A percentile compares a stretch with the other conserved stretches of the same genome.
Conservation (phyloP, 2,888 invertebrate genomes). For the Aphodius sticticus region DNA sequence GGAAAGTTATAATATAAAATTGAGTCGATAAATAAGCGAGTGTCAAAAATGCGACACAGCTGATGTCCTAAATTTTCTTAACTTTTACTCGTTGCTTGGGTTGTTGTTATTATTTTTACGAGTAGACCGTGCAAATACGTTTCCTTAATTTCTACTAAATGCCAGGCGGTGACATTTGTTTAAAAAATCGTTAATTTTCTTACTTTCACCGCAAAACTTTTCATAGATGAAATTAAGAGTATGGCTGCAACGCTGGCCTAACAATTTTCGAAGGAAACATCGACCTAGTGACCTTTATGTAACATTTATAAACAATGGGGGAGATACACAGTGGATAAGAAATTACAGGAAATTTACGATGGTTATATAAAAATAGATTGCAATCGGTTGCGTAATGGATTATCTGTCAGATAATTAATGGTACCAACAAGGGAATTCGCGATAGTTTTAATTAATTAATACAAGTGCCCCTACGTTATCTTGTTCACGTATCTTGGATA, state of each 20-base stretch:
- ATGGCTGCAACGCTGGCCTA: background rate
- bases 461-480: background rate
- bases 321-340: background rate
- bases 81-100: background rate
- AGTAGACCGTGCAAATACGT: background rate
- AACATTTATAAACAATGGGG: background rate
- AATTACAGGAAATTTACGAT: background rate
- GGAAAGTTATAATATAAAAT: background rate
- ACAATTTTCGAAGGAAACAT: background rate
- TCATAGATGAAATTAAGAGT: background rate
- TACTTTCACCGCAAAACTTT: background rate
- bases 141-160: background rate
- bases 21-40: background rate
- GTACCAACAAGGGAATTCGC: background rate
- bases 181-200: background rate
- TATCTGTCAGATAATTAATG: background rate
- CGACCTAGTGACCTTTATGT: background rate
- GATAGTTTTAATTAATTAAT: background rate
- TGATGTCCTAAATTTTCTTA: background rate
- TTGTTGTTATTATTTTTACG: background rate
- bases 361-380: constrained; percentile 4
- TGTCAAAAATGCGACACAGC: background rate
- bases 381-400: background rate
- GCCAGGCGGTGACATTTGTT: background rate
- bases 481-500: background rate